Evolutionary conservation across 35 echinoderm and acorn worm species (phyloP), one percentile per base, ranked within the genome.

Genomic region (Apostichopus japonicus): DNA sequence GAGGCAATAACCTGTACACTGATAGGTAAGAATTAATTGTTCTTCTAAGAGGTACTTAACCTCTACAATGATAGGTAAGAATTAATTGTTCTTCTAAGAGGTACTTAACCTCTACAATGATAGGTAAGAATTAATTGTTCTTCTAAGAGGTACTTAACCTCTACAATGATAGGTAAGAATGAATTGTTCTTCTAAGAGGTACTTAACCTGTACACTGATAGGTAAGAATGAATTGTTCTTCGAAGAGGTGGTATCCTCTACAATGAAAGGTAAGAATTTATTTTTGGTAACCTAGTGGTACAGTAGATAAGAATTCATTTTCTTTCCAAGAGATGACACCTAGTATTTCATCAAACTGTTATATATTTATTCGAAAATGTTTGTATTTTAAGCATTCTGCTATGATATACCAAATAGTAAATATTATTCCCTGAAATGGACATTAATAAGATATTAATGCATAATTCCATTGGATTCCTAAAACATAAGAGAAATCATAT

Each of bases 1-100:
- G 23, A 56, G 72, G 90, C 54, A 78, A 54, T 23, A 79, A 80
- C 79, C 72, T 79, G 19, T 15, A 15, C 63, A 67, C 33, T 67
- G 63, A 67, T 15, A 67, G 63, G 63, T 67, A 67, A 67, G 63
- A 10, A 0, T 25, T 25, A 25, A 25, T 25, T 25, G 25, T 25
- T 25, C 25, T 25, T 25, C 25, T 25, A 25, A 25, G 25, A 25
- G 25, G 25, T 25, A 25, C 0, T 25, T 25, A 25, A 25, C 25
- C 25, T n/a, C n/a, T n/a, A n/a, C n/a, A n/a, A 65, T 65, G 61
- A 65, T 13, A 67, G 11, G 11, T 67, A 67, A 67, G 63, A 11
- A 44, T 44, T 3, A 44, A 44, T 44, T 44, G 33, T 44, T 44
- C 33, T 44, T 44, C 33, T 44, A 44, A 44, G 33, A 44, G 33